phyloP scores from a whole-genome alignment of 2,797 vertebrate species.

The Galago senegalensis region DNA sequence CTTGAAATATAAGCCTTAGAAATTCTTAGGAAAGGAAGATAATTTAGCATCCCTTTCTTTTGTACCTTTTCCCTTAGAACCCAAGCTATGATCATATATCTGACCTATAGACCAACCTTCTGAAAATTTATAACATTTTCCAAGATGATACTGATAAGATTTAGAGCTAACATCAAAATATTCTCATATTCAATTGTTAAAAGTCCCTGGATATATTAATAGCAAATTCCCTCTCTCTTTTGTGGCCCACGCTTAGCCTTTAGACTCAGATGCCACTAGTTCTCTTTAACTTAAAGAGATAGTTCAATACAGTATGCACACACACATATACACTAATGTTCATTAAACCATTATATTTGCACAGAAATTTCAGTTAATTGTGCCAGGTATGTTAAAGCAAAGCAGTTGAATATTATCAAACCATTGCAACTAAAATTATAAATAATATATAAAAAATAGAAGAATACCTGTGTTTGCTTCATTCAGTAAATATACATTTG shows the following conservation, averaged over 20 bases:
- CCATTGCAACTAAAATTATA: neutral
- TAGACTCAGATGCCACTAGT: neutral
- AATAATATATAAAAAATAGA: conserved; percentile 40
- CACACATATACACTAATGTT: neutral
- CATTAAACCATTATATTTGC: neutral
- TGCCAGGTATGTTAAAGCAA: neutral
- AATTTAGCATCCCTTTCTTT: conserved; percentile 27
- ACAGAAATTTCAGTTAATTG: conserved; percentile 44
- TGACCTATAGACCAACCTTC: neutral
- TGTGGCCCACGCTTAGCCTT: neutral
- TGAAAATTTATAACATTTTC: conserved; percentile 24
- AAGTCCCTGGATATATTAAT: neutral
- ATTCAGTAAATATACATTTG: conserved; percentile 1
- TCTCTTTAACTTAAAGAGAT: conserved; percentile 10
- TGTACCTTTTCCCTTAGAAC: neutral
- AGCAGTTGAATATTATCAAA: conserved; percentile 4
- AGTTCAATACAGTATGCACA: neutral
- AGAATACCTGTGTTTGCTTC: neutral
- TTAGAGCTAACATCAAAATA: neutral
- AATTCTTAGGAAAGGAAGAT: neutral
- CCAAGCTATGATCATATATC: neutral
- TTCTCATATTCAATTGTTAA: neutral
- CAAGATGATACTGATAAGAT: neutral
- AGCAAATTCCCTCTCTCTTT: conserved; percentile 7
- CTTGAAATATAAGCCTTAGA: neutral